phyloP scores from a whole-genome alignment of 2,797 vertebrate genomes.

The Urocyon cinereoargenteus region DNA sequence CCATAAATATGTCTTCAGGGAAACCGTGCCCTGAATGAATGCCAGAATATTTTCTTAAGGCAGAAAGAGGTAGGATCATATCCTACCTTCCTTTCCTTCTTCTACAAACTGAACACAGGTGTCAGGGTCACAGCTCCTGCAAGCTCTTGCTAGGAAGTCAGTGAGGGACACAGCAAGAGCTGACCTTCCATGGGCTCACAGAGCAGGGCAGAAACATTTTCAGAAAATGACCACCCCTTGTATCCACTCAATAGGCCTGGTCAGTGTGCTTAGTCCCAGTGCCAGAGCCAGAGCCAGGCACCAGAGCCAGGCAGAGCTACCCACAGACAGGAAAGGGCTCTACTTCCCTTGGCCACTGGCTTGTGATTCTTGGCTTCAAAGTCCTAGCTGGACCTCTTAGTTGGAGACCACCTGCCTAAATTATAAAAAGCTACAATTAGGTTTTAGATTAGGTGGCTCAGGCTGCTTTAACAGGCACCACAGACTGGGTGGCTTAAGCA shows the following conservation, averaged over 20 bases:
- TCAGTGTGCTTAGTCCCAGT: background rate
- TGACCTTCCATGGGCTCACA: background rate
- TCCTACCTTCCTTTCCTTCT: background rate
- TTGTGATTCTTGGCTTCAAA: background rate
- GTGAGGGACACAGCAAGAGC: background rate
- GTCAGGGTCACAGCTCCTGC: background rate
- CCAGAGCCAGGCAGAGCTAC: background rate
- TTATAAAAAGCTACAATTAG: background rate
- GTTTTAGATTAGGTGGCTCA: background rate
- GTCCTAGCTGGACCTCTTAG: background rate
- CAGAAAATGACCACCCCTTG: background rate
- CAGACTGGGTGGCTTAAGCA: background rate
- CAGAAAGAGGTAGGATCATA: background rate
- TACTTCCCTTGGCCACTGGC: background rate
- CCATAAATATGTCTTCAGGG: background rate
- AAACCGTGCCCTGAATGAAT: background rate
- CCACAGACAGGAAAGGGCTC: background rate
- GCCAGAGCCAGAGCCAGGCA: no score
- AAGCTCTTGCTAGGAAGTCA: background rate
- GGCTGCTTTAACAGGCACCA: no score
- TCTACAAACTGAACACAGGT: background rate
- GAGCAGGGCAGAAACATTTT: background rate
- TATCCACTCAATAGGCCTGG: background rate
- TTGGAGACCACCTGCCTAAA: background rate
- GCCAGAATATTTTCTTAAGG: background rate